Evolutionary conservation across 2,797 vertebrate genomes (phyloP), one percentile per base, ranked within the genome.

Genomic region (Lophotriccus pileatus): DNA sequence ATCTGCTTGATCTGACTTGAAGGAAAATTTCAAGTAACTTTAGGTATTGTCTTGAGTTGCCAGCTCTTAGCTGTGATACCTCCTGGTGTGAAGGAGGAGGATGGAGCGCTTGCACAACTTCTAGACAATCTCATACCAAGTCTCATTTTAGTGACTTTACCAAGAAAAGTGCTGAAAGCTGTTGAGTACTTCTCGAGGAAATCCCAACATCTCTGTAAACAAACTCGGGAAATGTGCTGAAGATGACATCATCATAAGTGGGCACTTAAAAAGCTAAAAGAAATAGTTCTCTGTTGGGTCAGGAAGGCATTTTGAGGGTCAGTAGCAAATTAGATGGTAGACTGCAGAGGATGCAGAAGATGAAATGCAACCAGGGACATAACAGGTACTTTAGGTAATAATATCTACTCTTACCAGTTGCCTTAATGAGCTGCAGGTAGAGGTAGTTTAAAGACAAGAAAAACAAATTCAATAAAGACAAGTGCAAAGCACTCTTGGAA

Each of bases 131-230:
- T 93, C 39, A 14, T 37, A 75, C 18, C 21, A 44, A 34, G 19
- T 43, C 46, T 78, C 50, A 37, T 89, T 93, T 43, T 18, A 64
- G 69, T 90, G 80, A n/a, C 55, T 63, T 89, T 46, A 66, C 37
- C 9, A 52, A 39, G 67, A 67, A 77, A 82, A 84, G 67, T 47
- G 44, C 13, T 24, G 52, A 89, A 81, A 76, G 47, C 55, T 74
- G 36, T 60, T 20, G 55, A 86, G 70, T 52, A 56, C n/a, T 87
- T 95, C 64, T 94, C 49, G 52, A 87, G 91, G 53, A 92, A 91
- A 67, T 84, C 72, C 37, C 1, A 4, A 43, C 25, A 74, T 53
- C 66, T 70, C 2, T 6, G 56, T 84, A 89, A 91, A 83, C 56
- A 85, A 91, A 75, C 56, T 87, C 1, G 4, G 75, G 84, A 92